Evolutionary conservation across 2,888 invertebrate species (phyloP), one percentile per base, ranked within the genome.

Genomic region (Ornithoptera priamus): DNA sequence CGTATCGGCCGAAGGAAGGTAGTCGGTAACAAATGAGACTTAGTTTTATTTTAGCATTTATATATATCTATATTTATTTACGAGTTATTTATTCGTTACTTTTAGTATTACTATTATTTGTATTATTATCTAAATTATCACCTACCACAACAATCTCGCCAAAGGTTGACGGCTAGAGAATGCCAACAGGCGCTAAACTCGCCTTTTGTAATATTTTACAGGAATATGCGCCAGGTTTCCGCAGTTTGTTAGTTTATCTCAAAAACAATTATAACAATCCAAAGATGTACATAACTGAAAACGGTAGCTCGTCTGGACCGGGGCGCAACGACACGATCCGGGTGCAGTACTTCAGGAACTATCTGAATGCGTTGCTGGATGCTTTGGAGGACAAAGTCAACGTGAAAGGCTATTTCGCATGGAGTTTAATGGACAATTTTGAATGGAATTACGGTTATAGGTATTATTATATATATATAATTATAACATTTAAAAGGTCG

Each of bases 401-500:
- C 68, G 81, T 92, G 2, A 78, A 75, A 61, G 93, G 92, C 0
- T 94, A 94, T 79, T 89, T 91, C 3, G 88, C 88, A 20, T 94
- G 94, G 94, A 93, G 93, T 62, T 82, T 94, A 0, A 85, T 94
- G 82, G 95, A 95, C 75, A 94, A 93, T 76, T 94, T 94, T 74
- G 94, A 94, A 81, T 94, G 94, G 94, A 74, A 78, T 2, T 73
- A 75, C 58, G 94, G 94, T 22, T 94, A 93, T 77, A 82, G 79
- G 87, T 93, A 81, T 87, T 46, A 46, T 46, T 15, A 46, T 15
- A 42, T 39, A 42, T 46, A 46, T 17, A 17, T 46, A 4, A 46
- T 46, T 15, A 46, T 46, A 46, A 46, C 15, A 1, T 15, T 12
- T 46, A 46, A 46, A 46, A 12, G 4, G 10, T 46, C 4, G 12